phyloP scores from a whole-genome alignment of 2,113 vertebrate genomes.

The Capra hircus region DNA sequence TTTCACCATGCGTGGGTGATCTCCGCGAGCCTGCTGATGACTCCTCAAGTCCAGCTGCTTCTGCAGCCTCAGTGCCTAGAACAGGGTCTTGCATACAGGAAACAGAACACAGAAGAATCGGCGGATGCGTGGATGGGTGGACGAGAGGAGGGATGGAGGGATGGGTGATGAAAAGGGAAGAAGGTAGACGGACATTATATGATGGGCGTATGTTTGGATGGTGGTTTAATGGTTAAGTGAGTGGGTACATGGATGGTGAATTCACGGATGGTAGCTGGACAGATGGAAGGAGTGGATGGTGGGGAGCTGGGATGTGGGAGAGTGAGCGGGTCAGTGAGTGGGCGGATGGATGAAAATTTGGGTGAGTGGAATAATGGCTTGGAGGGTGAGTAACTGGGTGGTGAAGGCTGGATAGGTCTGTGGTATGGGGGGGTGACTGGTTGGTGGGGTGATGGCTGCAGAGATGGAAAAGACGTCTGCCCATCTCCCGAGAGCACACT shows the following conservation, averaged over 20 bases:
- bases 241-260: neutral
- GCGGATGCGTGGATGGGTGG: neutral
- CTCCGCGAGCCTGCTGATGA: neutral
- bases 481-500: neutral
- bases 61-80: neutral
- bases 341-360: neutral
- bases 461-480: too few relatives aligned
- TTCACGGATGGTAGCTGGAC: neutral
- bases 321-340: neutral
- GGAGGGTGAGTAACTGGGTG: neutral
- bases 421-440: neutral
- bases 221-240: neutral
- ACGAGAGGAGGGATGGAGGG: neutral
- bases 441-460: too few relatives aligned
- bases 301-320: neutral
- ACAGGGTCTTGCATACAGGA: neutral
- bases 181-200: neutral
- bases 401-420: neutral
- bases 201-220: neutral
- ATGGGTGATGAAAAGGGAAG: neutral
- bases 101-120: neutral
- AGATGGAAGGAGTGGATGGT: neutral
- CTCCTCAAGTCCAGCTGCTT: neutral
- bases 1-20: accelerated
- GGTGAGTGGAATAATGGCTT: neutral